phyloP scores from a whole-genome alignment of 1,140 invertebrate genomes.

The Drosophila micromelanica region DNA sequence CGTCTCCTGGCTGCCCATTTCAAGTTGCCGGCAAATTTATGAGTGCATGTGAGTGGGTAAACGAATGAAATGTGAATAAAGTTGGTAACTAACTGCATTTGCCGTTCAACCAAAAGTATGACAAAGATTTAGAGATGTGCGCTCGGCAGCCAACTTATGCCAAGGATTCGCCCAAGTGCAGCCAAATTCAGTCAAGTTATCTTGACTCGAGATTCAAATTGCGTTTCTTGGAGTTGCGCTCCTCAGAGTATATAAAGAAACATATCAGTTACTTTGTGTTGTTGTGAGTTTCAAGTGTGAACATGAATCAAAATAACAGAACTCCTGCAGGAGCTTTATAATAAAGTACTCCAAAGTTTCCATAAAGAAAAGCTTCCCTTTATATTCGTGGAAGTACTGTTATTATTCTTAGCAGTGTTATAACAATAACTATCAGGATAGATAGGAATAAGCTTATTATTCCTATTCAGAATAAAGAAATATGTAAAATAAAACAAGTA shows the following conservation, averaged over 20 bases:
- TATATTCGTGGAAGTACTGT: no score
- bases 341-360: no score
- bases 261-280: not conserved
- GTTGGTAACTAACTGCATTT: not conserved
- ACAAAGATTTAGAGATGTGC: constrained; percentile 29
- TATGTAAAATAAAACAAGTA: no score
- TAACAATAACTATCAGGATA: no score
- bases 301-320: not conserved
- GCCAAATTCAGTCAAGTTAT: constrained; percentile 6
- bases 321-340: no score
- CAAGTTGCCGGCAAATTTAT: constrained; percentile 28
- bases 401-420: no score
- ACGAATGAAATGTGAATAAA: constrained; percentile 24
- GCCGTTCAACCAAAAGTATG: not conserved
- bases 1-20: constrained; percentile 1
- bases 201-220: constrained; percentile 5
- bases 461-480: no score
- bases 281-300: not conserved
- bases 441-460: no score
- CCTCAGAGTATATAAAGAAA: not conserved
- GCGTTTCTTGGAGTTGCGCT: not conserved
- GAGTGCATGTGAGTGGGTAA: constrained; percentile 10
- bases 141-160: constrained; percentile 7
- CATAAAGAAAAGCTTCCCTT: no score
- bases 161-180: not conserved